Evolutionary conservation across 2,888 invertebrate genomes (phyloP), one percentile per base, ranked within the genome.

Genomic region (Euplagia quadripunctaria): DNA sequence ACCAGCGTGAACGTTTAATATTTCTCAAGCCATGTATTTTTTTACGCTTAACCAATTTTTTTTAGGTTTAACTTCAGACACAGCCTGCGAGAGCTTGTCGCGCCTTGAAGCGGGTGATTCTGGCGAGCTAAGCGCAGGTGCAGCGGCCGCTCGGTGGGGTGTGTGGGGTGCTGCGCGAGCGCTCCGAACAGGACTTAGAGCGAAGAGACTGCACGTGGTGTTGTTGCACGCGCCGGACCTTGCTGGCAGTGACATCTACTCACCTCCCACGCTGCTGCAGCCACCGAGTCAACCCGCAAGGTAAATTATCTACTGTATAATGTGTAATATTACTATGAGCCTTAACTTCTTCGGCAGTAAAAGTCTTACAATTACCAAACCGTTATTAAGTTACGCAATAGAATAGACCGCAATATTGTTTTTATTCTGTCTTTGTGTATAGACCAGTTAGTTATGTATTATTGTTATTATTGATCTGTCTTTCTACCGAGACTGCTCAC

Each of bases 111-210:
- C 78, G 2, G 88, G 87, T 7, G 94, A 92, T 43, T 79, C 84
- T 14, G 86, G 91, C 9, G 95, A 95, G 76, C 87, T 88, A 31
- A 87, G 88, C 79, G 96, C 95, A 0, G 94, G 93, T 20, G 94
- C 94, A 1, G 96, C 96, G 0, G 97, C 97, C 1, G 97, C 97
- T 0, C 96, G 97, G 58, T 97, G 97, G 91, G 98, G 98, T 11
- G 98, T 98, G 20, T 98, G 98, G 93, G 98, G 98, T 73, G 98
- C 98, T 8, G 97, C 97, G 76, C 97, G 97, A 52, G 98, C 98
- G 9, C 91, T 98, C 77, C 96, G 97, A 52, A 96, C 97, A 64
- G 97, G 98, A 82, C 92, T 98, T 79, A 96, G 97, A 72, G 97
- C 97, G 6, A 96, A 97, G 77, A 97, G 97, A 16, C 96, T 98